Evolutionary conservation across 2,113 vertebrate species (phyloP), one percentile per base, ranked within the genome.

Genomic region (Gnathonemus echidnorhynchus): DNA sequence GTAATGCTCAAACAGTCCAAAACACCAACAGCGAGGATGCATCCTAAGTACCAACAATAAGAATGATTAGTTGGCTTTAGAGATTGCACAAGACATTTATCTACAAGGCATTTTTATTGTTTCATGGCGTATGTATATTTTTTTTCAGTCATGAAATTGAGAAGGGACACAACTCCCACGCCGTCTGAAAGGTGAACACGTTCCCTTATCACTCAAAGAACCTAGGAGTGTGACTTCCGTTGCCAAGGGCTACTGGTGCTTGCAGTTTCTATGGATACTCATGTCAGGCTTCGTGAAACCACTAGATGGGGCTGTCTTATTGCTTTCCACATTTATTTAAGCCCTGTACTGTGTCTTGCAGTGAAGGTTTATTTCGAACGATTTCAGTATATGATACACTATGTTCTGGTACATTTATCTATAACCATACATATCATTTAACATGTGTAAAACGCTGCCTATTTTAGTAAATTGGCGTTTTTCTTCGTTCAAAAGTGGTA

Each of bases 231-330:
- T 77, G 88, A 90, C 50, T 90, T 88, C 90, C 74, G 96, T 96
- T 96, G 95, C 95, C 93, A 95, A 84, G 94, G 93, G 91, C 89
- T 92, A 94, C 93, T 88, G n/a, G 91, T 46, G 86, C 89, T 93
- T 93, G 91, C 93, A 93, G 95, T 95, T 96, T 90, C 95, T 94
- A 96, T 96, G 95, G 95, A 94, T 94, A 96, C 93, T 91, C 93
- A 56, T 4, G 50, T 35, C 56, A 66, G 10, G 9, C 39, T 21
- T 13, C 74, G 4, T 84, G 89, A 46, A 13, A 24, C 95, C 96
- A 92, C 93, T 93, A 96, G 96, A 94, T 95, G 95, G 95, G 86
- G 92, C 93, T 94, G 89, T 80, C 88, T 91, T 90, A 91, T 49
- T 3, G 48, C 70, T 42, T 5, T 53, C 13, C 31, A n/a, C 13